Conservation (phyloP, 1,140 invertebrate species). For the Ptiloglossa arizonensis region DNA sequence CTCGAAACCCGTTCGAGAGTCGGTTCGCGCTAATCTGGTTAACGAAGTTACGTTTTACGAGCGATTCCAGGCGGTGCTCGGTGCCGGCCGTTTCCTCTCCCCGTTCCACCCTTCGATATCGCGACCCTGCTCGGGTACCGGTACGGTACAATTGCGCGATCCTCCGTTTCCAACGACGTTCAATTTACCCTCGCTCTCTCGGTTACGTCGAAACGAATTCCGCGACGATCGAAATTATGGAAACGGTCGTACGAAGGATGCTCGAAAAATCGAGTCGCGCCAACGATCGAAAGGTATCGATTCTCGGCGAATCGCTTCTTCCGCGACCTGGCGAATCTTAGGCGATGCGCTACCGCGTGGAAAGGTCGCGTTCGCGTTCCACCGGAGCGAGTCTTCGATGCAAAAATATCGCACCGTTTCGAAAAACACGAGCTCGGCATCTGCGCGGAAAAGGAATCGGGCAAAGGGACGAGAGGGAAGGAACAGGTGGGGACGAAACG, state of each 20-base stretch:
- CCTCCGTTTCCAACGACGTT: conserved; percentile 2
- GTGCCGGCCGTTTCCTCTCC: conserved; percentile 11
- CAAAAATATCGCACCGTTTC: too few species aligned
- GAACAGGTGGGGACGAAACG: background rate
- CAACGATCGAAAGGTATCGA: too few species aligned
- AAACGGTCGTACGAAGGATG: background rate
- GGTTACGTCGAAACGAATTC: too few species aligned
- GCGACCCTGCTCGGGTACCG: background rate
- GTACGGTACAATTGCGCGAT: conserved; percentile 12
- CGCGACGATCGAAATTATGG: background rate
- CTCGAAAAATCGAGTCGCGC: too few species aligned
- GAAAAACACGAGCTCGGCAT: too few species aligned
- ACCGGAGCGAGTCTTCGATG: too few species aligned
- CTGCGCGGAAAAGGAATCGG: conserved; percentile 11
- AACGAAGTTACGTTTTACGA: conserved; percentile 56
- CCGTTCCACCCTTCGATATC: background rate
- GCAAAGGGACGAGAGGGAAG: background rate
- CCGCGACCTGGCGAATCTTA: too few species aligned
- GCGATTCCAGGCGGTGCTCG: conserved; percentile 29
- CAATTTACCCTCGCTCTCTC: background rate
- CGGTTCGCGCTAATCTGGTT: conserved; percentile 36
- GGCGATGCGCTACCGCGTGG: too few species aligned
- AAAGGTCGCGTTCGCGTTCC: too few species aligned
- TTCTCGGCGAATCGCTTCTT: too few species aligned
- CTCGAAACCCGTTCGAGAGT: conserved; percentile 41